Conservation (phyloP, 1,140 invertebrate species). For the Neodiprion lecontei region DNA sequence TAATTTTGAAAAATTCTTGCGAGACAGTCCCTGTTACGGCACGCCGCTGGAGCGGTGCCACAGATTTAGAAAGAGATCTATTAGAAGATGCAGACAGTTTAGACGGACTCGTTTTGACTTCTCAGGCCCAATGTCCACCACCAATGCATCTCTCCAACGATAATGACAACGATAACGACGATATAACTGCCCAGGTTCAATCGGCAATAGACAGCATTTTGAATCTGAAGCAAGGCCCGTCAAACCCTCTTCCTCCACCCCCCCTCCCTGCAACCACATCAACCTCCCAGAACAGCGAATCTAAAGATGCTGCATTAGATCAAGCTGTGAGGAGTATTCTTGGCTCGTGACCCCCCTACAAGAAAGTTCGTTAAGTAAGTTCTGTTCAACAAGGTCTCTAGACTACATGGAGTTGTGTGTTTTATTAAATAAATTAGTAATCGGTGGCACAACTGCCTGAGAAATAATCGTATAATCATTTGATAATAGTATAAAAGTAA, state of each 20-base stretch:
- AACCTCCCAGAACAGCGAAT: constrained; percentile 29
- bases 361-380: constrained; percentile 51
- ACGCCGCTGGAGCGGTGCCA: constrained; percentile 46
- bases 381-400: constrained; percentile 10
- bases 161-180: constrained; percentile 61
- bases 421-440: background rate
- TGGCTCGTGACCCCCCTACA: constrained; percentile 63
- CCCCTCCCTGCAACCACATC: constrained; percentile 28
- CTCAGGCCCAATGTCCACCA: constrained; percentile 45
- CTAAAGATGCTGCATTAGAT: constrained; percentile 60
- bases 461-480: background rate
- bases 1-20: constrained; percentile 36
- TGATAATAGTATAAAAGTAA: background rate
- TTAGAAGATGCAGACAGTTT: constrained; percentile 55
- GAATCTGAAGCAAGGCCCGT: constrained; percentile 68
- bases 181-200: constrained; percentile 78
- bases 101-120: constrained; percentile 52
- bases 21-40: constrained; percentile 34
- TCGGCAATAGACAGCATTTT: constrained; percentile 80
- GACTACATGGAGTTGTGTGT: background rate
- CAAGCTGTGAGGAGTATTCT: constrained; percentile 66
- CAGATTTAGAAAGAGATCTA: constrained; percentile 55
- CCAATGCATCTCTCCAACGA: constrained; percentile 28
- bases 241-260: constrained; percentile 35
- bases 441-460: too few relatives aligned